These are phyloP conservation scores for Chionoecetes opilio DNA, from an alignment of 1,140 invertebrate species.

Conservation along the genomic window DNA sequence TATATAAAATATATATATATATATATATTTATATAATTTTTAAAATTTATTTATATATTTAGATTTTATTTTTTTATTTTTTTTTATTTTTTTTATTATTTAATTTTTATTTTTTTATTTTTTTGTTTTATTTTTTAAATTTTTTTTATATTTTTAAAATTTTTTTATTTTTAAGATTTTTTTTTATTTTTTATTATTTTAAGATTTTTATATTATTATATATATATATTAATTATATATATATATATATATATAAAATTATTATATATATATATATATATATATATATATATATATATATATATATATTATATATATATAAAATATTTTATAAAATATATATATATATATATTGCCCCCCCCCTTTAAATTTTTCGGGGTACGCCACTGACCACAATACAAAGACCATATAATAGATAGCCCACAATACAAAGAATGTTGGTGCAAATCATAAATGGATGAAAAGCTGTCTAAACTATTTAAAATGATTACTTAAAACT, in stretches of 20 bases:
- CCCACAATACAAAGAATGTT: too few relatives aligned
- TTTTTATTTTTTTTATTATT: neutral
- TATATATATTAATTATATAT: neutral
- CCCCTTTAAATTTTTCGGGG: too few relatives aligned
- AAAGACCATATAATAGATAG: too few relatives aligned
- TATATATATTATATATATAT: constrained; percentile 24
- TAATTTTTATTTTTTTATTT: neutral
- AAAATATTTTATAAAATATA: too few relatives aligned
- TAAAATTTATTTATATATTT: neutral
- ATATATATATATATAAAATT: neutral
- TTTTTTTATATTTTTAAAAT: neutral
- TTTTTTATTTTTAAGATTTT: too few relatives aligned
- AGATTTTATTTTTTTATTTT: neutral
- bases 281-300: constrained; percentile 32
- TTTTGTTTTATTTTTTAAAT: neutral
- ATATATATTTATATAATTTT: neutral
- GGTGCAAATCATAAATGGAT: too few relatives aligned
- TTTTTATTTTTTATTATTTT: neutral
- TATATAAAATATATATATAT: constrained; percentile 11
- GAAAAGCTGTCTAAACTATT: too few relatives aligned
- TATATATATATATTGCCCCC: too few relatives aligned
- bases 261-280: constrained; percentile 23
- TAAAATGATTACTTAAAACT: too few relatives aligned
- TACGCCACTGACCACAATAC: too few relatives aligned
- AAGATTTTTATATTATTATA: neutral